Evolutionary conservation across 1,140 invertebrate species (phyloP), one percentile per base, ranked within the genome.

Genomic region (Drosophila grimshawi): DNA sequence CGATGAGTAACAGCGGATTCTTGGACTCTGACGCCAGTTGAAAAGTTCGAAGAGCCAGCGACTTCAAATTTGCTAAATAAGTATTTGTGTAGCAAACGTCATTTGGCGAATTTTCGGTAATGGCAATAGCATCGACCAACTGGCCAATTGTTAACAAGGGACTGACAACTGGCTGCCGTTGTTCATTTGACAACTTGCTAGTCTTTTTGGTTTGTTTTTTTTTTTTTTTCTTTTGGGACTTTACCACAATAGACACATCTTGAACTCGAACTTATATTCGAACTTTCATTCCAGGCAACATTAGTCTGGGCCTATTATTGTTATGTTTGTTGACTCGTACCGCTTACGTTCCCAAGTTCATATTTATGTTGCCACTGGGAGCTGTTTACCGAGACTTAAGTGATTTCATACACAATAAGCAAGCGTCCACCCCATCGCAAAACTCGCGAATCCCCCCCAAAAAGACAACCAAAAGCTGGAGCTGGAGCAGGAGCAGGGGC

Each of bases 291-390:
- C n/a, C 7, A 5, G n/a, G 4, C 5, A 55, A 35, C 60, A 64
- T 35, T 53, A 53, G 55, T 35, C 49, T 46, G 33, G 39, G 57
- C 66, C 48, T 71, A 71, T 71, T 63, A 55, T 70, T 46, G 63
- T 63, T 48, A 33, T 55, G 11, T 5, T 65, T 10, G n/a, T 57
- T 3, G 45, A 27, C 45, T 48, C 11, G 43, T 45, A 11, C 43
- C 2, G 11, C 4, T 2, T 11, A 5, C 43, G 19, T 19, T 56
- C 4, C n/a, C 49, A 57, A 80, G 79, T 59, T 80, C 79, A 88
- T 88, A 82, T 86, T 86, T 86, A 86, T 86, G 79, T 77, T 80
- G 73, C 83, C 76, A 71, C 53, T 88, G 83, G 83, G 83, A 86
- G 79, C 79, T 75, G 83, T 86, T 88, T 79, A 67, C 80, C 55